Percentiles rank a stretch among this genome's conserved stretches.
These are phyloP conservation scores for Dryoscopus gambensis DNA, from an alignment of 2,113 vertebrate species.

Conservation along the genomic window DNA sequence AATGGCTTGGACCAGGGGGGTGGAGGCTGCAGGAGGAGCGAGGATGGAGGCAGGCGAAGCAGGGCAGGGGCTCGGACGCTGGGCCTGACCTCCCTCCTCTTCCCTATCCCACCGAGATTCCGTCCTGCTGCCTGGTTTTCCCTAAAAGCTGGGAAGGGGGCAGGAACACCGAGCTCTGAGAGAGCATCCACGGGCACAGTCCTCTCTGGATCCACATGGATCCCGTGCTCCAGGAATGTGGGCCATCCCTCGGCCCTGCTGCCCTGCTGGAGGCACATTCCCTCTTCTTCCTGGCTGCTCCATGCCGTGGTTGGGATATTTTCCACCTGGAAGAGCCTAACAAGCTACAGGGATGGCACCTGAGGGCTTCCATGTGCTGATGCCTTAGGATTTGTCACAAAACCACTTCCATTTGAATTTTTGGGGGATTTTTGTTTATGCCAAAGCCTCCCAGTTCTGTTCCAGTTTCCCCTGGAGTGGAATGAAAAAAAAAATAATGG, in stretches of 20 bases:
- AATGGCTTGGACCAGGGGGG: not conserved
- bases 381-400: not conserved
- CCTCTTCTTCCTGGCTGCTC: not conserved
- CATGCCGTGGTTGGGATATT: fast-evolving
- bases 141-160: not conserved
- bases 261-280: not conserved
- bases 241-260: not conserved
- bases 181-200: fast-evolving
- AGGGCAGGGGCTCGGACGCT: not conserved
- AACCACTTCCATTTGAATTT: not conserved
- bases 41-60: not conserved
- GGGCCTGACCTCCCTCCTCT: not conserved
- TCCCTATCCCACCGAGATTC: fast-evolving
- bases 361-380: not conserved
- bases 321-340: not conserved
- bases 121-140: fast-evolving
- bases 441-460: not conserved
- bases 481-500: not conserved
- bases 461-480: not conserved
- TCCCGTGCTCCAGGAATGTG: not conserved
- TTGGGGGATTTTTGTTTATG: not conserved
- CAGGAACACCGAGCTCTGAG: fast-evolving
- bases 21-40: not conserved
- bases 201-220: not conserved
- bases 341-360: too few relatives aligned